Evolutionary conservation across 2,888 invertebrate species (phyloP).

Genomic region (Acanthoscelides obtectus): DNA sequence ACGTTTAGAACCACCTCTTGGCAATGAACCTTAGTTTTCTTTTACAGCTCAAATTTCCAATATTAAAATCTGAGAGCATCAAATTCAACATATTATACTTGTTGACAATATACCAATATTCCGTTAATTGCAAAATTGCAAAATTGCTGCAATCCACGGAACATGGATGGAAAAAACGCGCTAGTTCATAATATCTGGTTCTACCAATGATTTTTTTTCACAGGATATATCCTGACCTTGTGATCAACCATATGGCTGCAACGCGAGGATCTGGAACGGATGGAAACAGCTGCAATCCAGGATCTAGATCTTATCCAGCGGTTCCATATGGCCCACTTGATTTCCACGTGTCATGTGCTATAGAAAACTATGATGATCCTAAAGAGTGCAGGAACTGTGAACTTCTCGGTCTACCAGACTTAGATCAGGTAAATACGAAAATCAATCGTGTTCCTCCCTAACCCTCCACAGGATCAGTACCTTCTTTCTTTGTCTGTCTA

Average conservation of each 20-base stretch:
- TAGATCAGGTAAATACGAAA: constrained; percentile 26
- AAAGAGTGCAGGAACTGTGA: constrained; percentile 53
- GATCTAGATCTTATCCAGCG: constrained; percentile 45
- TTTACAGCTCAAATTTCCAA: too few relatives aligned
- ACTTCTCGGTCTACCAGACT: constrained; percentile 48
- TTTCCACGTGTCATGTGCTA: constrained; percentile 64
- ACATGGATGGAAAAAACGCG: background rate
- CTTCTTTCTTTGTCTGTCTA: too few relatives aligned
- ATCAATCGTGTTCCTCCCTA: too few relatives aligned
- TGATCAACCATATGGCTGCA: constrained; percentile 74
- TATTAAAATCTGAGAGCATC: too few relatives aligned
- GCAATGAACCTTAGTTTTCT: too few relatives aligned
- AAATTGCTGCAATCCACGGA: background rate
- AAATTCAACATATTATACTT: too few relatives aligned
- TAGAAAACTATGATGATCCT: constrained; percentile 63
- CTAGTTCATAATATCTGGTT: constrained; percentile 12
- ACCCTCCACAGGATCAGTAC: too few relatives aligned
- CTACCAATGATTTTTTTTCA: too few relatives aligned
- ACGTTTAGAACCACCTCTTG: too few relatives aligned
- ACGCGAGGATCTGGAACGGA: constrained; percentile 54
- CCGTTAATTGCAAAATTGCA: too few relatives aligned
- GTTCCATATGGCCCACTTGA: constrained; percentile 64
- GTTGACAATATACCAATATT: too few relatives aligned
- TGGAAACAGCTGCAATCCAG: constrained; percentile 53
- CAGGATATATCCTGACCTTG: constrained; percentile 68